phyloP scores from a whole-genome alignment of 2,888 invertebrate species.

The Prosopocoilus inquinatus region DNA sequence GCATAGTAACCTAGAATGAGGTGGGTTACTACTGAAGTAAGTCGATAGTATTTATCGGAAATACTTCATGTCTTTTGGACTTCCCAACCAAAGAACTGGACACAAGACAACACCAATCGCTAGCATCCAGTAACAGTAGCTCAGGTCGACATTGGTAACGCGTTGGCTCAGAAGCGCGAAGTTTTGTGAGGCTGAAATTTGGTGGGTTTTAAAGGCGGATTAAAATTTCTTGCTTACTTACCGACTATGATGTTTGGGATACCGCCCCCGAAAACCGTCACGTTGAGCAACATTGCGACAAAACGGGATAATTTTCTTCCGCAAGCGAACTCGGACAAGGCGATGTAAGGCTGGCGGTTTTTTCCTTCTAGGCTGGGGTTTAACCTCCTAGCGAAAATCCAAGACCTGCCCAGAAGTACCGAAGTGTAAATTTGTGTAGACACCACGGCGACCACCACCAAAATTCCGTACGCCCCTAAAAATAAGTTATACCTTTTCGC shows the following conservation, averaged over 20 bases:
- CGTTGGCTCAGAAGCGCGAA: slow-evolving; percentile 74
- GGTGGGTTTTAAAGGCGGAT: background rate
- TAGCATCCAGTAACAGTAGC: slow-evolving; percentile 82
- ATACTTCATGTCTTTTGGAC: slow-evolving; percentile 90
- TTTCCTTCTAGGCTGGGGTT: slow-evolving; percentile 56
- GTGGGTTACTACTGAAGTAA: background rate
- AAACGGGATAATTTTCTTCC: slow-evolving; percentile 62
- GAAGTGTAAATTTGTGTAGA: slow-evolving; percentile 79
- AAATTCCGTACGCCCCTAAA: slow-evolving; percentile 68
- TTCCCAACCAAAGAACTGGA: slow-evolving; percentile 84
- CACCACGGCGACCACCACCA: slow-evolving; percentile 66
- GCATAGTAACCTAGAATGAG: slow-evolving; percentile 59
- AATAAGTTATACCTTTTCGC: slow-evolving; percentile 19
- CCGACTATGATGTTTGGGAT: slow-evolving; percentile 79
- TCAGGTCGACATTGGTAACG: slow-evolving; percentile 64
- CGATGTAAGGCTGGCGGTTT: slow-evolving; percentile 77
- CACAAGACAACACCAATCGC: slow-evolving; percentile 71
- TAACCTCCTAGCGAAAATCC: slow-evolving; percentile 74
- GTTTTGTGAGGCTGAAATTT: slow-evolving; percentile 69
- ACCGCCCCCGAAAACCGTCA: slow-evolving; percentile 75
- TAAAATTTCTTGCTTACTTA: slow-evolving; percentile 45
- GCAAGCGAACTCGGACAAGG: slow-evolving; percentile 76
- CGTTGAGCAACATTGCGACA: slow-evolving; percentile 68
- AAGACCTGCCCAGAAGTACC: slow-evolving; percentile 73
- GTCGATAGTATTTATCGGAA: slow-evolving; percentile 34